Percentiles rank a stretch among this genome's conserved stretches.
phyloP scores from a whole-genome alignment of 1,140 invertebrate species.

The Eupristina koningsbergeri region DNA sequence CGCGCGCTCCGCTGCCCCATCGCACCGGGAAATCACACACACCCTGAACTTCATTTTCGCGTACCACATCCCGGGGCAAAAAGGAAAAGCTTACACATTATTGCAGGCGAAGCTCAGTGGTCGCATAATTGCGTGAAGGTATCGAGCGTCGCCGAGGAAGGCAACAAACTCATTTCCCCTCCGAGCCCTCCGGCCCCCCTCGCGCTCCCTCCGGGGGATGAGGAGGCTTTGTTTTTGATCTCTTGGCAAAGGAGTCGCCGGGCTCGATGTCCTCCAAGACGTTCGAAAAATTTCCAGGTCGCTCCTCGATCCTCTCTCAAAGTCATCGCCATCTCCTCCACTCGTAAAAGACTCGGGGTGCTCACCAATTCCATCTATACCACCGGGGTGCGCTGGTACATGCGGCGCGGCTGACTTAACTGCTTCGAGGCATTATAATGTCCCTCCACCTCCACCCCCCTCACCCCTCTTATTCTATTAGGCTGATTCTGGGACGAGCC shows the following conservation, averaged over 20 bases:
- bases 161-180: slow-evolving; percentile 26
- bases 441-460: no score
- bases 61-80: neutral
- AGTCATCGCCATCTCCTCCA: neutral
- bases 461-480: neutral
- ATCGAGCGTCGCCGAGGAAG: neutral
- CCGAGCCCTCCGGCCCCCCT: no score
- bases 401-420: neutral
- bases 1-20: no score
- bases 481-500: neutral
- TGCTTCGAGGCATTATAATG: neutral
- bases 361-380: neutral
- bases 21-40: neutral
- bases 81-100: neutral
- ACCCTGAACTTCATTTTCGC: slow-evolving; percentile 4
- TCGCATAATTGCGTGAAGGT: neutral
- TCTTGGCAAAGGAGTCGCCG: slow-evolving; percentile 29
- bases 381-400: no score
- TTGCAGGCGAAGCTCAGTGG: neutral
- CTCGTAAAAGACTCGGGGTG: slow-evolving; percentile 2
- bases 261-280: slow-evolving; percentile 13
- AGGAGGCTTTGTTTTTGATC: slow-evolving; percentile 1
- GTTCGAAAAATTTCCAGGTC: slow-evolving; percentile 26
- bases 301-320: neutral
- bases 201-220: neutral